Conservation (phyloP, 2,888 invertebrate genomes). For the Auanema freiburgensis region DNA sequence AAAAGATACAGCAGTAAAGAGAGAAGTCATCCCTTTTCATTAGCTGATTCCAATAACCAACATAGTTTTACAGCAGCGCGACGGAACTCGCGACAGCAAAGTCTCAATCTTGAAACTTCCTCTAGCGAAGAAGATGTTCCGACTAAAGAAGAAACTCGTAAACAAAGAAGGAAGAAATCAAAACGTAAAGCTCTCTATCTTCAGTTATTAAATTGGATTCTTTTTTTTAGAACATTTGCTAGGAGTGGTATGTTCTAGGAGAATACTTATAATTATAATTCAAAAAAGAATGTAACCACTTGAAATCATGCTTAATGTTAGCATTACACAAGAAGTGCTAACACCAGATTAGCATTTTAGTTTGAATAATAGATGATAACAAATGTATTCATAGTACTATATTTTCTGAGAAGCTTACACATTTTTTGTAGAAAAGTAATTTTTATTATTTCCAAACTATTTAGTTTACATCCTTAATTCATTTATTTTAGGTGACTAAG, state of each 20-base stretch:
- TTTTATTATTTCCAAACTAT: not conserved
- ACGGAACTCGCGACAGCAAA: constrained; percentile 39
- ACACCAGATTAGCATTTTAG: too few species aligned
- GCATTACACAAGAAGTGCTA: too few species aligned
- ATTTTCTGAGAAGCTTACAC: too few species aligned
- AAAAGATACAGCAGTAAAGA: constrained; percentile 29
- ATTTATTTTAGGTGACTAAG: too few species aligned
- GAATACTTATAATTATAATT: too few species aligned
- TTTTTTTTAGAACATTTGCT: too few species aligned
- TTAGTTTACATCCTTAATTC: not conserved
- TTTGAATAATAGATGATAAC: too few species aligned
- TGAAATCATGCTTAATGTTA: not conserved
- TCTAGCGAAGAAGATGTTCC: constrained; percentile 31
- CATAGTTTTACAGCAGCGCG: constrained; percentile 39
- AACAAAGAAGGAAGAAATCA: constrained; percentile 11
- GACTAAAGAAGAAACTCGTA: constrained; percentile 3
- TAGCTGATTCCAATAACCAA: constrained; percentile 9
- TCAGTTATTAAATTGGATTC: not conserved
- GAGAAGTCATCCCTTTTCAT: constrained; percentile 23
- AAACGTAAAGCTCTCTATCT: not conserved
- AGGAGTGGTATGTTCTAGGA: too few species aligned
- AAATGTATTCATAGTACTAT: too few species aligned
- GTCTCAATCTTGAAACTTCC: constrained; percentile 32
- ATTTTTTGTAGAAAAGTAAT: too few species aligned
- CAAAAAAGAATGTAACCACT: not conserved